A percentile compares a stretch with the other conserved stretches of the same genome.
Conservation (phyloP, 2,113 vertebrate genomes). For the Rhynchomys soricoides region DNA sequence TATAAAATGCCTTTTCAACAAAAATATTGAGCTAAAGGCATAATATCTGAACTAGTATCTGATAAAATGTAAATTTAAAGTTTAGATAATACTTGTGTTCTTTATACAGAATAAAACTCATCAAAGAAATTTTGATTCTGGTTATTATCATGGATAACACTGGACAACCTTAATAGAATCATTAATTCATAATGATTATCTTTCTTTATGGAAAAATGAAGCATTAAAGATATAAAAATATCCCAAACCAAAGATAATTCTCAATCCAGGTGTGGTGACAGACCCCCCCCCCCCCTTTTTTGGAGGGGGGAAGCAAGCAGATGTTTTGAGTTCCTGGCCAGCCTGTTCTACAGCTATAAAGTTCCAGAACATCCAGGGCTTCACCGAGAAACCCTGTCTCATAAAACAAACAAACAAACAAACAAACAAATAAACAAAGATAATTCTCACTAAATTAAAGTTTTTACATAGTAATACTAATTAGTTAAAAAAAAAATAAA, state of each 20-base stretch:
- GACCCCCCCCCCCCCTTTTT: no score
- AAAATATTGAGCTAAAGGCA: not conserved
- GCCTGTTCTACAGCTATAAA: not conserved
- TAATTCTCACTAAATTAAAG: slow-evolving; percentile 40
- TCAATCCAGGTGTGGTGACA: not conserved
- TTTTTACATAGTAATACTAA: slow-evolving; percentile 54
- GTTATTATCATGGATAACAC: slow-evolving; percentile 7
- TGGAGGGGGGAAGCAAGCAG: not conserved
- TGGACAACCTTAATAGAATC: not conserved
- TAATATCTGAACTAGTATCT: slow-evolving; percentile 41
- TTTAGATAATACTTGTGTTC: not conserved
- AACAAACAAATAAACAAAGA: not conserved
- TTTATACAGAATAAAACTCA: slow-evolving; percentile 27
- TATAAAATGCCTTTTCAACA: slow-evolving; percentile 17
- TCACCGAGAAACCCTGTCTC: not conserved
- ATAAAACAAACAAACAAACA: not conserved
- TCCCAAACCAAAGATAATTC: not conserved
- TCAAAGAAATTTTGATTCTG: not conserved
- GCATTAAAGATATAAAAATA: not conserved
- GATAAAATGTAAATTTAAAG: slow-evolving; percentile 46
- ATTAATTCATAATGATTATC: not conserved
- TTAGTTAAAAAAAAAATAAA: slow-evolving; percentile 42
- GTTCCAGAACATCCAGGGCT: not conserved
- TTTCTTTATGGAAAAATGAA: not conserved
- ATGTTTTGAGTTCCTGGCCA: not conserved